Base-by-base conservation (phyloP, 2,888 invertebrate genomes). In the Stramonita haemastoma region DNA sequence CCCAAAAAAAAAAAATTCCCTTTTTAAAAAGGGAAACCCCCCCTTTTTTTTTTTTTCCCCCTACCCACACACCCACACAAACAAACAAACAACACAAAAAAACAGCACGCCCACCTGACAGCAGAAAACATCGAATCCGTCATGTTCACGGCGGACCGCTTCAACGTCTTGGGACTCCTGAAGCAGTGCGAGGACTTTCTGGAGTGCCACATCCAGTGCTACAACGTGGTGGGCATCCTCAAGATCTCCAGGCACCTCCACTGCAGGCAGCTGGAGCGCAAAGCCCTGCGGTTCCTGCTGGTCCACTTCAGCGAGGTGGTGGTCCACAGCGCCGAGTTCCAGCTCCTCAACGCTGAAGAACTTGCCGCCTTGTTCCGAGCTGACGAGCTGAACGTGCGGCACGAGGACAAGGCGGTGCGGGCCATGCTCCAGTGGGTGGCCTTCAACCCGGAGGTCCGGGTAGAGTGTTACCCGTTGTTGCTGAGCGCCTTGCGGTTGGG, bases 101-200 rank as follows among this genome's bases (percentile, higher is more conserved):
- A 96, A 81, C 81, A 89, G 85, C 89, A 96, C 32, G 97, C 97
- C 94, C 95, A 96, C 89, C 97, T 98, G 77, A 97, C 97, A 8
- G 96, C 96, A 77, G 97, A 97, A 57, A 98, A 97, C 94, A 97
- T 98, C 11, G 97, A 98, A 95, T 96, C 97, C 91, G 96, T 98
- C 77, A 95, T 98, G 87, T 97, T 97, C 0, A 97, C 97, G 91
- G 97, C 98, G 4, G 98, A 98, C 95, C 97, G 97, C 93, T 97
- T 98, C 94, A 97, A 97, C 94, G 97, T 98, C 15, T 96, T 98
- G 86, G 98, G 98, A 0, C 97, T 98, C 86, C 97, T 98, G 87
- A 97, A 98, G 92, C 89, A 88, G 87, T 91, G 91, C 83, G 90
- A 90, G 56, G 89, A 90, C 86, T 91, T 90, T 56, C 89, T 91